These are phyloP conservation scores for Drosophila pseudoobscura DNA, from an alignment of 1,140 invertebrate species.

Conservation along the genomic window DNA sequence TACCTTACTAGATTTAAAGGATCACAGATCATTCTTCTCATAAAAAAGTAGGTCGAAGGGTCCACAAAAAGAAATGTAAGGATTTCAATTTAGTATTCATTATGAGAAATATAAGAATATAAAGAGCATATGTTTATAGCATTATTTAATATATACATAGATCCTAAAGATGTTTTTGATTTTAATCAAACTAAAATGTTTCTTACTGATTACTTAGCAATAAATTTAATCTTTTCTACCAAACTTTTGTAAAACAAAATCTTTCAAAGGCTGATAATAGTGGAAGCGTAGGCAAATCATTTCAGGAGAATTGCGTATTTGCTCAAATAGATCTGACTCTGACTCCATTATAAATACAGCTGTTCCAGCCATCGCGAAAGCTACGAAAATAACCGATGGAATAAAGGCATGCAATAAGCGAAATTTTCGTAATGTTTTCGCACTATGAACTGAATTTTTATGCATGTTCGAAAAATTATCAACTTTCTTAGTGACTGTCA, in stretches of 20 bases:
- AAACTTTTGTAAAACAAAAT: constrained; percentile 85
- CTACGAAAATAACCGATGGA: constrained; percentile 88
- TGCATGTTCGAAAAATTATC: constrained; percentile 43
- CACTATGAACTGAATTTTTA: constrained; percentile 41
- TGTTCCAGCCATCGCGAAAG: constrained; percentile 86
- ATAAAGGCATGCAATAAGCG: constrained; percentile 88
- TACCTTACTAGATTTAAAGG: no score
- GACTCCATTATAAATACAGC: constrained; percentile 90
- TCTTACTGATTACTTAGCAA: not conserved
- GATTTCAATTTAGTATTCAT: no score
- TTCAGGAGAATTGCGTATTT: constrained; percentile 90
- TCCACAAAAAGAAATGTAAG: no score
- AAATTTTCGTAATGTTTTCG: constrained; percentile 84
- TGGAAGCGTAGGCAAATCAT: constrained; percentile 90
- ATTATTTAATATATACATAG: no score
- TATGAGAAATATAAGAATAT: no score
- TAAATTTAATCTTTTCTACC: constrained; percentile 49
- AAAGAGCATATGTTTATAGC: no score
- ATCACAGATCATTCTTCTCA: no score
- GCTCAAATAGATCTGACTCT: constrained; percentile 88
- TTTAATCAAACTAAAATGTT: constrained; percentile 1
- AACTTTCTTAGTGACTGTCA: constrained; percentile 32
- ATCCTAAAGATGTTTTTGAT: no score
- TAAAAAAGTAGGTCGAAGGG: no score
- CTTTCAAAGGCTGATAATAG: constrained; percentile 92